These are phyloP conservation scores for Ferrisia virgata DNA, from an alignment of 2,888 invertebrate species.

Conservation along the genomic window DNA sequence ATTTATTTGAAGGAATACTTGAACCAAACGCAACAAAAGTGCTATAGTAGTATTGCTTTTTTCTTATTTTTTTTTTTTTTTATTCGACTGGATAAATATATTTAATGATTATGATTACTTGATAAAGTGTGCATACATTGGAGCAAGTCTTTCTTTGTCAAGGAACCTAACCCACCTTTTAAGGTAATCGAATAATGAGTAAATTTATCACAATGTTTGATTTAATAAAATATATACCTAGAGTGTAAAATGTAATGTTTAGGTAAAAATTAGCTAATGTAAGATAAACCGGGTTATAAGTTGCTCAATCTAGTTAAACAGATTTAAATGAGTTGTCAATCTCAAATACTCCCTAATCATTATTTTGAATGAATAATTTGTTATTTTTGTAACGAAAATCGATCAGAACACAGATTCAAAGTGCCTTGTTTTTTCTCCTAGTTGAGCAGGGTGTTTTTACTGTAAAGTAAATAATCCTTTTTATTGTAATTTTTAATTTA, in stretches of 20 bases:
- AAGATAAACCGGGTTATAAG: not conserved
- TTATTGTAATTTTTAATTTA: not conserved
- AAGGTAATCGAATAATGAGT: not conserved
- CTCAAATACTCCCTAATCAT: too few species aligned
- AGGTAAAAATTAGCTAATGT: not conserved
- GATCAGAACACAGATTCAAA: not conserved
- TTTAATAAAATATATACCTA: not conserved
- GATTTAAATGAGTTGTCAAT: too few species aligned
- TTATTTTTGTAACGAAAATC: slow-evolving; percentile 24
- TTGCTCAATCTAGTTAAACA: too few species aligned
- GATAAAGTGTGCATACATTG: not conserved
- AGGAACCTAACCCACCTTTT: not conserved
- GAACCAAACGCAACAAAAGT: not conserved
- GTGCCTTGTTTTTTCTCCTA: not conserved
- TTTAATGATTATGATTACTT: not conserved
- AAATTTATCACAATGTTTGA: too few species aligned
- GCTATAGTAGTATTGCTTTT: not conserved
- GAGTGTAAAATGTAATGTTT: not conserved
- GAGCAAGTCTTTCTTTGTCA: too few species aligned
- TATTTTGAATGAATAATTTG: not conserved
- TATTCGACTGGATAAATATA: not conserved
- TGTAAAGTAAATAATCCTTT: not conserved
- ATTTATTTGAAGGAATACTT: not conserved
- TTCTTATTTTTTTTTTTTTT: not conserved
- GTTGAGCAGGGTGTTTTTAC: not conserved